A percentile compares a stretch with the other conserved stretches of the same genome.
Conservation (phyloP, 2,888 invertebrate genomes). For the Microplitis deprimator region DNA sequence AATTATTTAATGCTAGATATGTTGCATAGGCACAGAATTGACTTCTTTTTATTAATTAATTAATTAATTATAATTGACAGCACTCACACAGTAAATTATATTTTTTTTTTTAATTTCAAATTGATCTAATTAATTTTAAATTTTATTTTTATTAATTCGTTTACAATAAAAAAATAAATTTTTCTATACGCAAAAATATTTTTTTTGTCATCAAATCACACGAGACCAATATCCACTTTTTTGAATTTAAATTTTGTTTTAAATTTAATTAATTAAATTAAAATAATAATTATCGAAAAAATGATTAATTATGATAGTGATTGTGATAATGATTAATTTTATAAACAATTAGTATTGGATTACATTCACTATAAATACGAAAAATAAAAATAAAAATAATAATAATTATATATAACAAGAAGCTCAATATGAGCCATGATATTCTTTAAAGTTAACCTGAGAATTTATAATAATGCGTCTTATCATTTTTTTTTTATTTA, state of each 20-base stretch:
- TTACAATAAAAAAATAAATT: neutral
- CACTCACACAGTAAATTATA: neutral
- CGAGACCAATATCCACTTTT: neutral
- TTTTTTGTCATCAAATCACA: neutral
- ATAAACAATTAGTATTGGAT: neutral
- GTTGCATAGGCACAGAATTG: slow-evolving; percentile 63
- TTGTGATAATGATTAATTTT: no score
- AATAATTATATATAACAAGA: slow-evolving; percentile 52
- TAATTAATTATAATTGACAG: slow-evolving; percentile 20
- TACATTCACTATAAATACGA: neutral
- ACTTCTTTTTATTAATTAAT: slow-evolving; percentile 38
- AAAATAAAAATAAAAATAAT: slow-evolving; percentile 41
- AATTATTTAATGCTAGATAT: slow-evolving; percentile 55
- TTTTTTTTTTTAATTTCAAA: neutral
- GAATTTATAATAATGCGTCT: slow-evolving; percentile 1
- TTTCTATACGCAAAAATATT: neutral
- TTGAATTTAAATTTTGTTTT: neutral
- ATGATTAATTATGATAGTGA: no score
- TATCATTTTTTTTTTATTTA: slow-evolving; percentile 28
- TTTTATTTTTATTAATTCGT: neutral
- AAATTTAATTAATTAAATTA: no score
- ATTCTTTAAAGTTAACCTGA: slow-evolving; percentile 19
- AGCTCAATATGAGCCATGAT: slow-evolving; percentile 67
- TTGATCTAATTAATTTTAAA: neutral
- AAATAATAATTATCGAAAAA: no score